Conservation (phyloP, 2,113 vertebrate genomes). For the Xiphophorus maculatus region DNA sequence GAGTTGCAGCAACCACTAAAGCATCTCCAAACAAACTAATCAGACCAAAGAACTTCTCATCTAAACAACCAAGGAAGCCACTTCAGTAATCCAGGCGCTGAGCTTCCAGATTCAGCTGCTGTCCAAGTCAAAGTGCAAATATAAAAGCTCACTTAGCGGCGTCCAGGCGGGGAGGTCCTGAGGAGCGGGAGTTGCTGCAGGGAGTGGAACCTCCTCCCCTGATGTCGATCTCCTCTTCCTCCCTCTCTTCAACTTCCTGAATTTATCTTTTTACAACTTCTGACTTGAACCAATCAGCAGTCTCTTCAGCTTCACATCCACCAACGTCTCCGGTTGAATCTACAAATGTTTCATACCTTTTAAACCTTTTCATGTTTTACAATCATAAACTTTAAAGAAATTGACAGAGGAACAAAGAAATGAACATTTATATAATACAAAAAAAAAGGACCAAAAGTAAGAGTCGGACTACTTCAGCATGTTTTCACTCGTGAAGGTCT, state of each 20-base stretch:
- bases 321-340: slow-evolving; percentile 5
- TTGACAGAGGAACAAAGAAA: not conserved
- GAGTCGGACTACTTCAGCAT: too few species aligned
- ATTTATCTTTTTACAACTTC: slow-evolving; percentile 58
- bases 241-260: slow-evolving; percentile 28
- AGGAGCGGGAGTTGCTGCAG: slow-evolving; percentile 46
- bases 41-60: slow-evolving; percentile 1
- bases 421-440: not conserved
- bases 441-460: too few species aligned
- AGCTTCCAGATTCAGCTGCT: not conserved
- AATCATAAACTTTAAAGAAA: not conserved
- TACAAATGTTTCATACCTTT: not conserved
- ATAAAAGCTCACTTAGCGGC: slow-evolving; percentile 49
- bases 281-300: slow-evolving; percentile 1
- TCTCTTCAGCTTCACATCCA: slow-evolving; percentile 8
- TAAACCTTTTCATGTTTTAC: not conserved
- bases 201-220: slow-evolving; percentile 47
- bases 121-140: slow-evolving; percentile 56
- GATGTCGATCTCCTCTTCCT: slow-evolving; percentile 30
- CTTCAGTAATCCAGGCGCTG: slow-evolving; percentile 28
- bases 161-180: slow-evolving; percentile 60
- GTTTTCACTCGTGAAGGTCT: too few species aligned
- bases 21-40: not conserved
- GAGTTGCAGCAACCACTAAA: not conserved
- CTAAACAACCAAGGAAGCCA: not conserved